Evolutionary conservation across 1,140 invertebrate species (phyloP), one percentile per base, ranked within the genome.

Genomic region (Cydia strobilella): DNA sequence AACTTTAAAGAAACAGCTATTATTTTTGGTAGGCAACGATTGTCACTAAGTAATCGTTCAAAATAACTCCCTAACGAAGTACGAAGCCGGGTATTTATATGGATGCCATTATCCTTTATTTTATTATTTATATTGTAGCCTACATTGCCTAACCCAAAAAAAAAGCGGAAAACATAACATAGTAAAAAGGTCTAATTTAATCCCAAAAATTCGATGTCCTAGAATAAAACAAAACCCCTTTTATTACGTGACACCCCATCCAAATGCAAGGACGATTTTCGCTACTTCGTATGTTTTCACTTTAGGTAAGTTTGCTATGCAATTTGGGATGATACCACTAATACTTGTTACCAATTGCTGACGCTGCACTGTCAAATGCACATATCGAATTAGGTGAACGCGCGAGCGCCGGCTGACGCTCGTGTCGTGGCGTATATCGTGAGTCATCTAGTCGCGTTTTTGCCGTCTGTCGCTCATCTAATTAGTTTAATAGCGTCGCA

Each of bases 401-500:
- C 23, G 54, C 48, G 9, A 59, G 54, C 48, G 54, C 9, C 9
- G 20, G 18, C 20, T 23, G 54, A 12, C 20, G 20, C 42, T 23
- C 20, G 54, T 59, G 54, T 59, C 51, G 51, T 51, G 48, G 6
- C 48, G 48, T 51, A n/a, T 51, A 18, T 12, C 54, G 54, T 59
- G 54, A 59, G 54, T 59, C 54, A 59, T 59, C 54, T 54, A 54
- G 15, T 23, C 54, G 54, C 1, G 54, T 59, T 59, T 59, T 59
- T 59, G 18, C 54, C 54, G 54, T 3, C 54, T 23, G 54, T 59
- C 54, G 20, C 54, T 59, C 54, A n/a, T 59, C 54, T 59, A 59
- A 59, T 59, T 59, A 59, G 54, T 59, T 59, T 59, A 59, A 59
- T 59, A 59, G 54, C 54, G 54, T 23, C 54, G 54, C 54, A 59